These are phyloP conservation scores for Muscina levida DNA, from an alignment of 2,888 invertebrate species.

Conservation along the genomic window DNA sequence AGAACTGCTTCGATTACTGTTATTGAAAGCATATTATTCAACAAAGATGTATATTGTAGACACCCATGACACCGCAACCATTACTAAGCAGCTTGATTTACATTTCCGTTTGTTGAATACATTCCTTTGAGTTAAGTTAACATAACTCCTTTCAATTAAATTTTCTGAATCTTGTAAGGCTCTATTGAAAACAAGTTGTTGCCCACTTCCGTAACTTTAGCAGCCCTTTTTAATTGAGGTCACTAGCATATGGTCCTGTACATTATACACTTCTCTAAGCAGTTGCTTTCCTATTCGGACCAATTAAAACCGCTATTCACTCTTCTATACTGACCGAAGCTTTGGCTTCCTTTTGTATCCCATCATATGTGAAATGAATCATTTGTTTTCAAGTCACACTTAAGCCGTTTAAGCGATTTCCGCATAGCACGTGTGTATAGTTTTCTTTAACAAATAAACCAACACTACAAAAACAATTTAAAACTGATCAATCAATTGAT, in stretches of 20 bases:
- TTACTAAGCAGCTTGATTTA: too few relatives aligned
- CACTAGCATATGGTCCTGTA: not conserved
- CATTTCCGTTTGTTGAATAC: too few relatives aligned
- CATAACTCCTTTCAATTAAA: too few relatives aligned
- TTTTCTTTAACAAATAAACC: slow-evolving; percentile 35
- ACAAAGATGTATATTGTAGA: too few relatives aligned
- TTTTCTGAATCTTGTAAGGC: too few relatives aligned
- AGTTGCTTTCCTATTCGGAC: slow-evolving; percentile 2
- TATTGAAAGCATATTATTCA: too few relatives aligned
- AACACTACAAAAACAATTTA: slow-evolving; percentile 50
- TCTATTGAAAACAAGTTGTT: not conserved
- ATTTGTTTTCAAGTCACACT: slow-evolving; percentile 57
- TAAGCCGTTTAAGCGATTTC: slow-evolving; percentile 48
- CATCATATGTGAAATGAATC: slow-evolving; percentile 34
- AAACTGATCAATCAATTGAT: slow-evolving; percentile 57
- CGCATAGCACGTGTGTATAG: slow-evolving; percentile 23
- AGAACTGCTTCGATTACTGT: too few relatives aligned
- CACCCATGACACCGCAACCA: too few relatives aligned
- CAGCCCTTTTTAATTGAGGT: slow-evolving; percentile 9
- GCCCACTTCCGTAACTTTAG: not conserved
- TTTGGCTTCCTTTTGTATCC: not conserved
- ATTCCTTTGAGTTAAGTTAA: too few relatives aligned
- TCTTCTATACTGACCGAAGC: not conserved
- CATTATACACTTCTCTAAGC: not conserved
- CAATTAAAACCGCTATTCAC: slow-evolving; percentile 18